Evolutionary conservation across 2,797 vertebrate species (phyloP).

Genomic region (Channallabes apus): DNA sequence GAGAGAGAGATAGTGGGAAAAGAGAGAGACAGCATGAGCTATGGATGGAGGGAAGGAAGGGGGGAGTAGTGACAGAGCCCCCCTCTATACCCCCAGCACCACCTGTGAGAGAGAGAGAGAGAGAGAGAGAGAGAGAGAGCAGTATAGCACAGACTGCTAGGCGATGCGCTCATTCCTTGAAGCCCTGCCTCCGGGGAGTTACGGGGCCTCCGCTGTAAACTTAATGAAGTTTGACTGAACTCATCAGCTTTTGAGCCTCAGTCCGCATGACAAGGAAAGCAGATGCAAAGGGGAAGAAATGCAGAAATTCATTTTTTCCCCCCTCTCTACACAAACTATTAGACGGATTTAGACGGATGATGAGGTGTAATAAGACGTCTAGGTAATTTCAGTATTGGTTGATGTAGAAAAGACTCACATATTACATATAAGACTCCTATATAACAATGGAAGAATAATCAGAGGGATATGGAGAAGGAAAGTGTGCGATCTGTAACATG

Average conservation of each 20-base stretch:
- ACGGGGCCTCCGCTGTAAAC: conserved; percentile 52
- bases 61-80: conserved; percentile 47
- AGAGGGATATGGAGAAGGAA: too few relatives aligned
- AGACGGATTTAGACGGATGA: conserved; percentile 19
- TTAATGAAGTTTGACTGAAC: conserved; percentile 64
- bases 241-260: conserved; percentile 60
- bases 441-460: too few relatives aligned
- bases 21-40: conserved; percentile 24
- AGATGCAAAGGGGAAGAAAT: conserved; percentile 52
- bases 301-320: conserved; percentile 39
- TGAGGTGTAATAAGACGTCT: background rate
- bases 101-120: conserved; percentile 56
- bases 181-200: conserved; percentile 54
- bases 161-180: conserved; percentile 49
- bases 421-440: too few relatives aligned
- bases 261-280: conserved; percentile 51
- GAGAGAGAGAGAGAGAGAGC: too few relatives aligned
- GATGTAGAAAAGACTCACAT: background rate
- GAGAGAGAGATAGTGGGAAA: background rate
- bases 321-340: conserved; percentile 48
- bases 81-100: conserved; percentile 31
- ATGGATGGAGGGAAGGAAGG: conserved; percentile 9
- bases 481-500: background rate
- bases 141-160: conserved; percentile 55
- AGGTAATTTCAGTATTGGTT: background rate